Evolutionary conservation across 2,797 vertebrate species (phyloP), one percentile per base, ranked within the genome.

Genomic region (Pempheris klunzingeri): DNA sequence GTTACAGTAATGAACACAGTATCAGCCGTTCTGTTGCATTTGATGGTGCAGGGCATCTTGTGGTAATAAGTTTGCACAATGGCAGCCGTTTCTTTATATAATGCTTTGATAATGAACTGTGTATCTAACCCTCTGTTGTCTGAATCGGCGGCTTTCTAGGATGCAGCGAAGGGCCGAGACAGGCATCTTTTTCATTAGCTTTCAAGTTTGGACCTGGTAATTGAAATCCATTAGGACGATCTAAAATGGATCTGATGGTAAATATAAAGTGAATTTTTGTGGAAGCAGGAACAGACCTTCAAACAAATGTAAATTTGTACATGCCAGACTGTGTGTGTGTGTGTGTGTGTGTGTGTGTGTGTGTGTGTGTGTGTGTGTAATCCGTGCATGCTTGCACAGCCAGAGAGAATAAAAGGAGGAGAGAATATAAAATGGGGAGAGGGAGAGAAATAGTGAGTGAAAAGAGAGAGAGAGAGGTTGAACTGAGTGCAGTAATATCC

Each of bases 401-500:
- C 30, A 87, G 30, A 87, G 54, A 83, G 75, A 88, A 84, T 86
- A 74, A 86, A 78, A 83, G 39, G 68, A 39, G 65, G 34, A 76
- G 39, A 81, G 70, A 77, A 60, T 74, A 77, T 78, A 86, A 87
- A 80, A 77, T 49, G 77, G 60, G 58, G 69, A 74, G 76, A 75
- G 65, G 60, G 72, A 78, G 95, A 92, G 92, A 95, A 94, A 88
- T 70, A 73, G 68, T 71, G 78, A 87, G 84, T 68, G 76, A 76
- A 71, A 74, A 47, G 30, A 55, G 55, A 84, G 50, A 71, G 80
- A 84, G 86, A 79, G 89, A 82, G 86, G 60, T 82, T 83, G 87
- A 82, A 87, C 93, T 94, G 95, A 96, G 96, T 95, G 95, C 93
- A 96, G 97, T 97, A 97, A 98, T 98, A 98, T 97, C 97, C 96